These are phyloP conservation scores for Alfaro cultratus DNA, from an alignment of 2,797 vertebrate species.

Conservation along the genomic window DNA sequence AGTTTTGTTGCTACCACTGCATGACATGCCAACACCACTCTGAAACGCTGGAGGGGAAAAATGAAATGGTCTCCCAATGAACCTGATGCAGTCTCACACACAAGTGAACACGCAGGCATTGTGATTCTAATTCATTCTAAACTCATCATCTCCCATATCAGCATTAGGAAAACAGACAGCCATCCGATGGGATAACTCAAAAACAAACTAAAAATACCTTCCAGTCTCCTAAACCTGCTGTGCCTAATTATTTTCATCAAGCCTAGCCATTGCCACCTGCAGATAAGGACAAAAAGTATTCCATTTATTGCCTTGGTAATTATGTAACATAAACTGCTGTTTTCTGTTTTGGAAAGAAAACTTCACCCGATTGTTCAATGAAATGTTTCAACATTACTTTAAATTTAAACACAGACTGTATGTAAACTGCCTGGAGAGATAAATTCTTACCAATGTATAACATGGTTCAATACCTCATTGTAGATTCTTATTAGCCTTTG, in stretches of 20 bases:
- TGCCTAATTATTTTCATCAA: conserved; percentile 50
- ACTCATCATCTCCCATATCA: conserved; percentile 36
- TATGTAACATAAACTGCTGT: not conserved
- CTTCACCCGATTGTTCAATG: not conserved
- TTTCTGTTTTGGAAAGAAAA: not conserved
- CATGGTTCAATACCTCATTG: not conserved
- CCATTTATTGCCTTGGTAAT: conserved; percentile 24
- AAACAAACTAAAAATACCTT: conserved; percentile 10
- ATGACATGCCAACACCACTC: conserved; percentile 46
- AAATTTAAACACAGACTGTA: not conserved
- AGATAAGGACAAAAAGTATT: conserved; percentile 26
- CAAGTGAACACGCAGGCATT: not conserved
- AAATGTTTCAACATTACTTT: conserved; percentile 1
- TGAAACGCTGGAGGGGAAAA: conserved; percentile 48
- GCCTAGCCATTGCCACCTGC: conserved; percentile 31
- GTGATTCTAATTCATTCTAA: conserved; percentile 43
- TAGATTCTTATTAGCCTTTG: not conserved
- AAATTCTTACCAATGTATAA: not conserved
- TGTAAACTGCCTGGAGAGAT: not conserved
- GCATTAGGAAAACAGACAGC: conserved; percentile 42
- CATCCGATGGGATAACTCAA: conserved; percentile 33
- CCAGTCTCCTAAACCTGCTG: conserved; percentile 19
- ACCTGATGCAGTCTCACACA: conserved; percentile 2
- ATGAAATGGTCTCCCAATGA: conserved; percentile 33
- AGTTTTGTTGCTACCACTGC: conserved; percentile 38